Percentiles rank a stretch among this genome's conserved stretches.
These are phyloP conservation scores for Lagopus leucura DNA, from an alignment of 2,113 vertebrate genomes.

Conservation along the genomic window DNA sequence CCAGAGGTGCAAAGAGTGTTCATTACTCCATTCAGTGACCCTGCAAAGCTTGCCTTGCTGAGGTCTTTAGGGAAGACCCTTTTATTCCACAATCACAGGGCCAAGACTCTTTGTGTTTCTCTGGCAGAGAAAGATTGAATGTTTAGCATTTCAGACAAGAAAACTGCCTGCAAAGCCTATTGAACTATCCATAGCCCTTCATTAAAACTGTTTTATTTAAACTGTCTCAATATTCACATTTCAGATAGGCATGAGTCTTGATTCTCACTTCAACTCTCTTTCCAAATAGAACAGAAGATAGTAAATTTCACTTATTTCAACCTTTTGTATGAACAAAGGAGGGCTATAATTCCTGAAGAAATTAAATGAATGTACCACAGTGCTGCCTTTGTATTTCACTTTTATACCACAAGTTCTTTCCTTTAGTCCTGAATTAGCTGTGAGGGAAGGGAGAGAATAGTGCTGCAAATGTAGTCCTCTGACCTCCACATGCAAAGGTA, in stretches of 20 bases:
- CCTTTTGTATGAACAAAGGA: background rate
- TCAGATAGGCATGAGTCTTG: background rate
- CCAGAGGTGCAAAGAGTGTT: background rate
- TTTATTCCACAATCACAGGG: rapidly evolving
- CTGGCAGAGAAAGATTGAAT: background rate
- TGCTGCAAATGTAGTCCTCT: background rate
- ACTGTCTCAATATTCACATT: background rate
- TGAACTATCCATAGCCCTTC: background rate
- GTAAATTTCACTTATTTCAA: conserved; percentile 34
- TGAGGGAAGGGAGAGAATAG: background rate
- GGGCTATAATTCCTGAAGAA: background rate
- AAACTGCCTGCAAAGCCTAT: background rate
- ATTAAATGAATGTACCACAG: background rate
- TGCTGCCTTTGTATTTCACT: background rate
- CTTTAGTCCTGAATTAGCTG: background rate
- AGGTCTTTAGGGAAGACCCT: background rate
- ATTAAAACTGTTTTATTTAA: background rate
- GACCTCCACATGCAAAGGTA: background rate
- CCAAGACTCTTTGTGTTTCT: background rate
- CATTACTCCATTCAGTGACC: background rate
- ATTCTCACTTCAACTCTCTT: background rate
- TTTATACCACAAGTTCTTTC: background rate
- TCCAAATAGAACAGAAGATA: conserved; percentile 7
- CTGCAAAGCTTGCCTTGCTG: background rate
- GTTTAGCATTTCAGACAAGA: background rate